These are phyloP conservation scores for Amorpha juglandis DNA, from an alignment of 2,888 invertebrate genomes.

Conservation along the genomic window DNA sequence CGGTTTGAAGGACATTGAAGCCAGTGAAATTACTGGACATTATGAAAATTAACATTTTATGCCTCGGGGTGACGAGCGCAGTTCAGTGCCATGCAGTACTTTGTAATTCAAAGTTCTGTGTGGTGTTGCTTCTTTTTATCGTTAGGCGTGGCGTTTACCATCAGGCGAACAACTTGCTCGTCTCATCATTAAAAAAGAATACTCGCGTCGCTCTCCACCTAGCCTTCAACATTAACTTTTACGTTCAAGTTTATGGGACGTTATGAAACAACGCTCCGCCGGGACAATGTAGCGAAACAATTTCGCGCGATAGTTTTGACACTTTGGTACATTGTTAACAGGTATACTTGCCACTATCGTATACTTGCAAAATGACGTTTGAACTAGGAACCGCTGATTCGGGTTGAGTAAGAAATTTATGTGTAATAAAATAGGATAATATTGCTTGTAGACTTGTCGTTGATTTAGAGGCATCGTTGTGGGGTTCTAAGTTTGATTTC, in stretches of 20 bases:
- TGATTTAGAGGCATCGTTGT: neutral
- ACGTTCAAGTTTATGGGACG: conserved; percentile 69
- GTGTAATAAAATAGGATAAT: neutral
- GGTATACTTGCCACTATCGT: conserved; percentile 38
- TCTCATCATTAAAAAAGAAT: no score
- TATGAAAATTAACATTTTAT: no score
- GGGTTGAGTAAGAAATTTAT: neutral
- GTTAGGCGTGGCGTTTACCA: no score
- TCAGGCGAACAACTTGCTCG: no score
- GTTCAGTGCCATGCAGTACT: no score
- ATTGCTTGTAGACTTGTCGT: neutral
- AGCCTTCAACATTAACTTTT: conserved; percentile 39
- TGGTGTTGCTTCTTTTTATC: no score
- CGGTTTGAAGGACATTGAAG: no score
- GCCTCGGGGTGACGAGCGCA: no score
- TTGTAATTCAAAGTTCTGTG: no score
- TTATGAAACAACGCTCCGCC: conserved; percentile 63
- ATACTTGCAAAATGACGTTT: conserved; percentile 5
- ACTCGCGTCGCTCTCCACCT: conserved; percentile 35
- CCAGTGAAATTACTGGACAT: no score
- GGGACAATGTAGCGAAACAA: conserved; percentile 70
- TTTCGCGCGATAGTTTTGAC: conserved; percentile 69
- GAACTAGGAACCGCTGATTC: neutral
- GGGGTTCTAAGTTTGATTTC: neutral
- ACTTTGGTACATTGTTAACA: conserved; percentile 60